These are phyloP conservation scores for Trogon surrucura DNA, from an alignment of 2,113 vertebrate genomes.

Conservation along the genomic window DNA sequence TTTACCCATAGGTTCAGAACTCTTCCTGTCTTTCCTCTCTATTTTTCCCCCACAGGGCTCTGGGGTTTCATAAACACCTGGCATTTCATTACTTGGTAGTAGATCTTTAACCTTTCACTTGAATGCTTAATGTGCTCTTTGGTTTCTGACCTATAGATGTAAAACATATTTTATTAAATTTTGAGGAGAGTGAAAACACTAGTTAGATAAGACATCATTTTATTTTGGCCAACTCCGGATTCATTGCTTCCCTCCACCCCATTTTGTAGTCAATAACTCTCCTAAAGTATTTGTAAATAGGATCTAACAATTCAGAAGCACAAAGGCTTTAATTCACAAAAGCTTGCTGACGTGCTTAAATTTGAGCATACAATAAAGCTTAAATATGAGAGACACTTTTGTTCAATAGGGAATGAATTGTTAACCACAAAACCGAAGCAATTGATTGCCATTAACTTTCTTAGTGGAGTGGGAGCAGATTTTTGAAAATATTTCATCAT, in stretches of 20 bases:
- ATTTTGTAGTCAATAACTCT: background rate
- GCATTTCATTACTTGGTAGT: slow-evolving; percentile 53
- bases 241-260: background rate
- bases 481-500: background rate
- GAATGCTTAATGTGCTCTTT: slow-evolving; percentile 42
- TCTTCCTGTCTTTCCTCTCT: slow-evolving; percentile 24
- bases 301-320: slow-evolving; percentile 11
- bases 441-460: background rate
- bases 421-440: background rate
- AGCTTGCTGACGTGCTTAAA: background rate
- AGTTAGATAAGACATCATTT: background rate
- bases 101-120: slow-evolving; percentile 60
- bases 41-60: slow-evolving; percentile 25
- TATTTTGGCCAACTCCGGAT: background rate
- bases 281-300: background rate
- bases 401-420: background rate
- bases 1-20: slow-evolving; percentile 43
- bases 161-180: slow-evolving; percentile 40
- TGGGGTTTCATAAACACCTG: slow-evolving; percentile 71
- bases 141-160: slow-evolving; percentile 38
- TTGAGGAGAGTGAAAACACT: background rate
- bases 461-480: background rate
- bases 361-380: background rate
- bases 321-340: background rate
- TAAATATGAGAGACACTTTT: slow-evolving; percentile 2